A percentile compares a stretch with the other conserved stretches of the same genome.
Conservation (phyloP, 2,888 invertebrate species). For the Eilema sororculum region DNA sequence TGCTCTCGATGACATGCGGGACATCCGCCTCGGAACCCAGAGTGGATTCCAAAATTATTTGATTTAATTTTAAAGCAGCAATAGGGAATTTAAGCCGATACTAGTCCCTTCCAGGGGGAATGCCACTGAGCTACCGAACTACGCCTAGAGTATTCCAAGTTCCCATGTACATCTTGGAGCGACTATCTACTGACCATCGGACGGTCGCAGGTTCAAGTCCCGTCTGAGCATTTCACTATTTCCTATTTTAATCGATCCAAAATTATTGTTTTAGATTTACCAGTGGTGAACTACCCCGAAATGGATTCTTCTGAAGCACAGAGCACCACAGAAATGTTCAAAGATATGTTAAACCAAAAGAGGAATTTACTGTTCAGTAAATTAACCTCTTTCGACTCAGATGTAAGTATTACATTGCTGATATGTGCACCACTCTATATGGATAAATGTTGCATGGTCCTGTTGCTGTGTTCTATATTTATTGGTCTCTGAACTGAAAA, state of each 20-base stretch:
- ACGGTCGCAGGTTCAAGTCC: no score
- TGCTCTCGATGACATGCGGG: no score
- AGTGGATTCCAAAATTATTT: neutral
- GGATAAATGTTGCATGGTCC: slow-evolving; percentile 64
- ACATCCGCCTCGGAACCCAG: no score
- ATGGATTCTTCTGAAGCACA: slow-evolving; percentile 89
- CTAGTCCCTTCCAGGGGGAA: no score
- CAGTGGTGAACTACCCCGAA: slow-evolving; percentile 88
- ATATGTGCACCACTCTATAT: neutral
- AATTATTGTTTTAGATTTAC: slow-evolving; percentile 67
- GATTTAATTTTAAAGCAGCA: no score
- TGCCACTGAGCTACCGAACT: no score
- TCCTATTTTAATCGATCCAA: neutral
- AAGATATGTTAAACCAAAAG: slow-evolving; percentile 97
- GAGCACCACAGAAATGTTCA: slow-evolving; percentile 96
- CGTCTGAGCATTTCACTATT: no score
- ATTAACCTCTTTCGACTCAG: slow-evolving; percentile 95
- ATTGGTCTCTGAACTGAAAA: slow-evolving; percentile 28
- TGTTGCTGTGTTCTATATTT: slow-evolving; percentile 37
- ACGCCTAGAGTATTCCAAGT: no score
- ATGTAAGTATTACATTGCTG: slow-evolving; percentile 89
- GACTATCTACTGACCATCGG: no score
- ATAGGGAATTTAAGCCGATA: no score
- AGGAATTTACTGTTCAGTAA: slow-evolving; percentile 94
- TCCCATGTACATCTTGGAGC: no score